Evolutionary conservation across 2,888 invertebrate species (phyloP).

Genomic region (Ophion slaviceki): DNA sequence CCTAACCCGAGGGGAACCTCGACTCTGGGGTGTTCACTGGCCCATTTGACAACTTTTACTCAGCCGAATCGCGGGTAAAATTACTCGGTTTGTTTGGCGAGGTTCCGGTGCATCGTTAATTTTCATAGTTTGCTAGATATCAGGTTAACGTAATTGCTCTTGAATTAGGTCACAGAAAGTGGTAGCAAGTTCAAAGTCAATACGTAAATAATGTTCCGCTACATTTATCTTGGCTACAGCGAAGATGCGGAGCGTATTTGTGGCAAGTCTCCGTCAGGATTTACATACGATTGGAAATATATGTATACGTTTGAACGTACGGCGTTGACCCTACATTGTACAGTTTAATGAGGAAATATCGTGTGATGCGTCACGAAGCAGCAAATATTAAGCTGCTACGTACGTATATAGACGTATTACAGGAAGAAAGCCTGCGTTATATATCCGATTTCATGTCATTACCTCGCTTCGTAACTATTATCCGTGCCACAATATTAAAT

Average conservation of each 20-base stretch:
- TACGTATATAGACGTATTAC: slow-evolving; percentile 20
- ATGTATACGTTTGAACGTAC: not conserved
- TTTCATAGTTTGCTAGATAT: not conserved
- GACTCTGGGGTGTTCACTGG: not conserved
- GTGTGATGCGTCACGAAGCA: slow-evolving; percentile 58
- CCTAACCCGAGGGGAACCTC: not conserved
- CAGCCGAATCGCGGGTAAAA: not conserved
- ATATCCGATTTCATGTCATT: slow-evolving; percentile 14
- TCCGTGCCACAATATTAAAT: slow-evolving; percentile 18
- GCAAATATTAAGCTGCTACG: slow-evolving; percentile 4
- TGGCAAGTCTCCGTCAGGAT: slow-evolving; percentile 21
- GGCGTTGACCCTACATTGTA: not conserved
- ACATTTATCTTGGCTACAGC: slow-evolving; percentile 19
- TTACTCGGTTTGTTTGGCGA: not conserved
- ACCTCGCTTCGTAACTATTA: slow-evolving; percentile 16
- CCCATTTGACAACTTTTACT: not conserved
- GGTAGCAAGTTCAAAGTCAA: slow-evolving; percentile 42
- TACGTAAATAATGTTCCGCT: slow-evolving; percentile 13
- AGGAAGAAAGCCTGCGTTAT: slow-evolving; percentile 35
- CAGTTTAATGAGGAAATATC: slow-evolving; percentile 65
- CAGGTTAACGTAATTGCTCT: not conserved
- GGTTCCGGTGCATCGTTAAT: not conserved
- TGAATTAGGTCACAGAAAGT: not conserved
- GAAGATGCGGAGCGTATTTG: slow-evolving; percentile 13
- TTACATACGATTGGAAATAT: not conserved